Evolutionary conservation across 2,797 vertebrate species (phyloP).

Genomic region (Nasua narica): DNA sequence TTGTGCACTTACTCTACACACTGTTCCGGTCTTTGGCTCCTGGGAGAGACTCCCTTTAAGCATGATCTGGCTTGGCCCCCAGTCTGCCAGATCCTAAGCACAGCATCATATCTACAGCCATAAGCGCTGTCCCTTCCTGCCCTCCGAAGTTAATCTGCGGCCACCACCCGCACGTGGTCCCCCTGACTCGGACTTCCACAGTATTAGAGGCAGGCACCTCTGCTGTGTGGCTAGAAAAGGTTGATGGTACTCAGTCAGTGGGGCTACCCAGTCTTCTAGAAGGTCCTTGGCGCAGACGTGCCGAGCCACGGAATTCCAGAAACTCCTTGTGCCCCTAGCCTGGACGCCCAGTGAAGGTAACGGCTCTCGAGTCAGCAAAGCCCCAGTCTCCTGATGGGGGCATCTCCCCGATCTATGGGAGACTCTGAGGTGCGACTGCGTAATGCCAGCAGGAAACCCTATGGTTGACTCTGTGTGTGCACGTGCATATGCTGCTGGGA

Average conservation of each 20-base stretch:
- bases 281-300: background rate
- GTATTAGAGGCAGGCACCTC: background rate
- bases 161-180: background rate
- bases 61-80: background rate
- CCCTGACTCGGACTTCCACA: background rate
- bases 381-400: background rate
- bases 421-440: background rate
- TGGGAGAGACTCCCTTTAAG: background rate
- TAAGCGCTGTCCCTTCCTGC: background rate
- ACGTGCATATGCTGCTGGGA: background rate
- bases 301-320: background rate
- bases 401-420: background rate
- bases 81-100: background rate
- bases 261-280: background rate
- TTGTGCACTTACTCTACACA: background rate
- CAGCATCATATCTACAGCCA: background rate
- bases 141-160: background rate
- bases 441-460: background rate
- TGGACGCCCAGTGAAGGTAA: background rate
- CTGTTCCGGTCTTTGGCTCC: background rate
- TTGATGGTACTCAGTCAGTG: background rate
- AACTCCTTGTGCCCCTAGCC: background rate
- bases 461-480: background rate
- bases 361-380: background rate
- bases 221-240: background rate